Conservation (phyloP, 2,797 vertebrate genomes). For the Yasuhikotakia modesta region DNA sequence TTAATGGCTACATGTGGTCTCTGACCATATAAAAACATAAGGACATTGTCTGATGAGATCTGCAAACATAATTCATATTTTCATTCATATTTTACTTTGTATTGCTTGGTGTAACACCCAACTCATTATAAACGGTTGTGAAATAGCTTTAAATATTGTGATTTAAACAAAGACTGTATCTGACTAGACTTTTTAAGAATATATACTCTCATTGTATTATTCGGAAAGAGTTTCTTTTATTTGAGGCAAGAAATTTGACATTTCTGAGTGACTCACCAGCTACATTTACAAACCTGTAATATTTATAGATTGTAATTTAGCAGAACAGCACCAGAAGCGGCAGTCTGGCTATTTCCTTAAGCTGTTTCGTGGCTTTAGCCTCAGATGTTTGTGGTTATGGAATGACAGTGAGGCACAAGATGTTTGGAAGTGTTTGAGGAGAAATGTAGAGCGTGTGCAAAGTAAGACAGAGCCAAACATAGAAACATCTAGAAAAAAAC, state of each 20-base stretch:
- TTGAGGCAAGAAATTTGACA: background rate
- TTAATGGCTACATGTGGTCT: background rate
- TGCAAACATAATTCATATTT: background rate
- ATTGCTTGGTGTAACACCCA: too few relatives aligned
- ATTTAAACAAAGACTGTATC: background rate
- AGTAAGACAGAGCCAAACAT: background rate
- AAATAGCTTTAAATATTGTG: too few relatives aligned
- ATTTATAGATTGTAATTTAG: constrained; percentile 39
- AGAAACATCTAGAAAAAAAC: constrained; percentile 14
- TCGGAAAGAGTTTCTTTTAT: background rate
- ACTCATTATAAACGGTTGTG: too few relatives aligned
- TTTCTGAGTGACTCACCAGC: constrained; percentile 25
- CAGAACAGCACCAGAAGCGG: constrained; percentile 23
- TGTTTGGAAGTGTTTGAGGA: constrained; percentile 37
- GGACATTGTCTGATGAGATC: background rate
- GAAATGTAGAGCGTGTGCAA: constrained; percentile 9
- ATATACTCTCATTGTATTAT: background rate
- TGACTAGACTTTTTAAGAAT: background rate
- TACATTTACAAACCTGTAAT: constrained; percentile 19
- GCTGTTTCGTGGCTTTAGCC: constrained; percentile 29
- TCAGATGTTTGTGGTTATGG: constrained; percentile 50
- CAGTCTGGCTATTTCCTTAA: constrained; percentile 24
- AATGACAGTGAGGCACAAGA: constrained; percentile 37
- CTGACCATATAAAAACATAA: background rate
- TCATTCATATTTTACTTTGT: too few relatives aligned